Evolutionary conservation across 1,140 invertebrate genomes (phyloP).

Genomic region (Trypoxylus dichotomus): DNA sequence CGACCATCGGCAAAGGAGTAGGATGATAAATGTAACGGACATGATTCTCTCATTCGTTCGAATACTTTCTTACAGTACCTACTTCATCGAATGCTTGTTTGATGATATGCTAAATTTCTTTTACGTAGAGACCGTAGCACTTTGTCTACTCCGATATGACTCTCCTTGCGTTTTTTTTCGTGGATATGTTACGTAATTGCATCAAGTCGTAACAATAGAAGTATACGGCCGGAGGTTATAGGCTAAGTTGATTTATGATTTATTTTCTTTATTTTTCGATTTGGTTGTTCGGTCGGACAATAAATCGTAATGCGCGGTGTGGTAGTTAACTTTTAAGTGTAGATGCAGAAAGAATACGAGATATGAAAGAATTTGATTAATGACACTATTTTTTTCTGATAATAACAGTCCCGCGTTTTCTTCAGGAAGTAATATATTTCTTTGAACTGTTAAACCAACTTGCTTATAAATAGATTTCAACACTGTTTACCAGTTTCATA

Average conservation of each 20-base stretch:
- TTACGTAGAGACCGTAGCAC: background rate
- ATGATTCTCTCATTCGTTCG: slow-evolving; percentile 27
- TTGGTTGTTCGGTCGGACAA: background rate
- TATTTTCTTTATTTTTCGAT: slow-evolving; percentile 11
- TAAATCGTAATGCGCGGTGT: background rate
- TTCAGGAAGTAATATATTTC: background rate
- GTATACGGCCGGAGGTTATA: slow-evolving; percentile 3
- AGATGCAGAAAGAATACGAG: background rate
- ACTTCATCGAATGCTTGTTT: background rate
- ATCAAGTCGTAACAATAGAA: slow-evolving; percentile 12
- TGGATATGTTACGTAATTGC: background rate
- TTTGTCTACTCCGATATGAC: background rate
- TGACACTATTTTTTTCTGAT: background rate
- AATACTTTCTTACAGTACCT: slow-evolving; percentile 13
- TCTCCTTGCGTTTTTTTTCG: background rate
- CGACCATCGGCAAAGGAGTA: slow-evolving; percentile 1
- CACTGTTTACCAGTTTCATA: background rate
- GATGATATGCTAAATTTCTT: slow-evolving; percentile 28
- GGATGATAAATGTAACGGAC: slow-evolving; percentile 26
- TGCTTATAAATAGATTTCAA: background rate
- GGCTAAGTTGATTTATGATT: slow-evolving; percentile 20
- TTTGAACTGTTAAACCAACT: background rate
- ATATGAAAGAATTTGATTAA: background rate
- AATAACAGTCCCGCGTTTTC: background rate
- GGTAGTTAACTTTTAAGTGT: background rate